These are phyloP conservation scores for Caenorhabditis latens DNA, from an alignment of 1,140 invertebrate species.

Conservation along the genomic window DNA sequence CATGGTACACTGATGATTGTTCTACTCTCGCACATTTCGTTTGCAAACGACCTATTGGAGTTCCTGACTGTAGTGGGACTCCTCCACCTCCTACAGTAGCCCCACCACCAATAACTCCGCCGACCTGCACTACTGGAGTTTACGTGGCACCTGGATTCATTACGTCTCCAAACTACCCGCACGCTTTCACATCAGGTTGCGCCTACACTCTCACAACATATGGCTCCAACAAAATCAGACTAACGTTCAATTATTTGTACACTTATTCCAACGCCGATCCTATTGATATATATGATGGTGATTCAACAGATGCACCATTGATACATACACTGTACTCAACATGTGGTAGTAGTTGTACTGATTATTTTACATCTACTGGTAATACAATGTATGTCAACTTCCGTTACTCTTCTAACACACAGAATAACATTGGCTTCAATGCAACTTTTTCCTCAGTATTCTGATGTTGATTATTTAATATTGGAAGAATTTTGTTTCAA, in stretches of 20 bases:
- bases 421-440: background rate
- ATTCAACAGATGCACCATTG: background rate
- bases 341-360: background rate
- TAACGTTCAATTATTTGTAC: background rate
- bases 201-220: background rate
- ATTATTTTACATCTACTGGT: background rate
- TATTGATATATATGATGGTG: background rate
- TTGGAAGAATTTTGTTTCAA: too few species aligned
- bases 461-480: background rate
- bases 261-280: background rate
- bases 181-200: background rate
- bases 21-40: background rate
- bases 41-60: background rate
- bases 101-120: background rate
- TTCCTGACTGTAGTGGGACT: background rate
- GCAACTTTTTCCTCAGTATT: background rate
- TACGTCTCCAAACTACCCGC: background rate
- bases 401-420: background rate
- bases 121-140: background rate
- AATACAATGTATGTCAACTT: background rate
- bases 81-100: background rate
- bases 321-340: background rate
- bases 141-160: background rate
- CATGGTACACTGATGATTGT: background rate
- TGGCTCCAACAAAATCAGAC: background rate